Evolutionary conservation across 2,888 invertebrate genomes (phyloP), one percentile per base, ranked within the genome.

Genomic region (Lithophane leautieri): DNA sequence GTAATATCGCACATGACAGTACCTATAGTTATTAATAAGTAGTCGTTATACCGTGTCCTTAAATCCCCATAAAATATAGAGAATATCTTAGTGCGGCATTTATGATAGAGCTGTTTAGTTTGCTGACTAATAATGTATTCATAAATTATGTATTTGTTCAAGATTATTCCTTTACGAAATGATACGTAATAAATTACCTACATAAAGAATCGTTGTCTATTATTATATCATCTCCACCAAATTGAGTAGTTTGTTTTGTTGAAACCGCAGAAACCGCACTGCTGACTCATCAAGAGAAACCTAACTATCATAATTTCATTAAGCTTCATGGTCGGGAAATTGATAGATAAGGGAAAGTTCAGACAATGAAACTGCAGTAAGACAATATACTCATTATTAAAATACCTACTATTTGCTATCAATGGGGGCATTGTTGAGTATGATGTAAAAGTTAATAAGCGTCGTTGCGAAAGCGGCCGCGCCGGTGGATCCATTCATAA

Each of bases 361-460:
- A 50, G 6, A 69, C 58, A 65, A 79, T 61, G 74, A 70, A 76
- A 79, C 65, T 63, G 34, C 25, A 40, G 16, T n/a, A 50, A 62
- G 34, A 66, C 65, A 73, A 44, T 72, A 40, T 25, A 66, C 42
- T 63, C n/a, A 69, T 65, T 62, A 70, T 68, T 72, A 70, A 50
- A 68, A 70, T 69, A 52, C 34, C 34, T 34, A 34, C 42, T 34
- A 61, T 80, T 81, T 75, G 66, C 28, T 58, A 70, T 79, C 60
- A 75, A 70, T 73, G 60, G 42, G 28, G 40, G 67, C 61, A 71
- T 73, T 79, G 72, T 78, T 70, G 58, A 34, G 63, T 58, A 47
- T 73, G 60, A 82, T 63, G 79, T 78, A 78, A 81, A 80, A 78
- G 68, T 70, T 78, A 81, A 73, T 63, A 79, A 73, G 73, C 9